Conservation (phyloP, 2,797 vertebrate genomes). For the Lepidocolaptes lacrymiger region DNA sequence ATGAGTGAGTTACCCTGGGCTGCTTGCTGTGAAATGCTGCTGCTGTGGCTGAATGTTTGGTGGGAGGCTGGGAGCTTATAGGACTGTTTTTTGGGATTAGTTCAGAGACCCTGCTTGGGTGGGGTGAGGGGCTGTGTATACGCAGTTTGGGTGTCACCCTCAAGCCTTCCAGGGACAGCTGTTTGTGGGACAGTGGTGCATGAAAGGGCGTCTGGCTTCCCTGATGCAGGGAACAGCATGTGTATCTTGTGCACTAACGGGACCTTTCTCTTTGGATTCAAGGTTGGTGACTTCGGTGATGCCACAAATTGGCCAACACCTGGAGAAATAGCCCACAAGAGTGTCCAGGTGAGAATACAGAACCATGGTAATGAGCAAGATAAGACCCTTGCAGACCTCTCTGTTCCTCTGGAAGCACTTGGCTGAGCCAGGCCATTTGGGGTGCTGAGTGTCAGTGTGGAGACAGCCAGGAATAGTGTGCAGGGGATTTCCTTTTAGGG, state of each 20-base stretch:
- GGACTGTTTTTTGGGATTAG: not conserved
- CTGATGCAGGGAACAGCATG: not conserved
- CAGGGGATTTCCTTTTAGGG: conserved; percentile 71
- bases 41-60: not conserved
- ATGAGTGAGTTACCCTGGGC: not conserved
- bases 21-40: not conserved
- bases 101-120: not conserved
- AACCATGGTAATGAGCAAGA: accelerated
- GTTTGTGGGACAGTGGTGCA: not conserved
- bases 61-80: not conserved
- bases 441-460: not conserved
- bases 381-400: not conserved
- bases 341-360: conserved; percentile 84
- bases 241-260: not conserved
- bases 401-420: not conserved
- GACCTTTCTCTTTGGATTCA: conserved; percentile 29
- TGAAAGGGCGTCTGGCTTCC: not conserved
- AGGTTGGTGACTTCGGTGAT: conserved; percentile 98
- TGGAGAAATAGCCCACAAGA: conserved; percentile 96
- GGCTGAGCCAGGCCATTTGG: conserved; percentile 10
- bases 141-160: not conserved
- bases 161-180: not conserved
- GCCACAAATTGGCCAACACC: conserved; percentile 98
- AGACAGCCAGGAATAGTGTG: conserved; percentile 69
- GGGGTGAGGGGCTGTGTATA: not conserved